Base-by-base conservation (phyloP, 1,140 invertebrate genomes). In the Harlomillsia oculata region DNA sequence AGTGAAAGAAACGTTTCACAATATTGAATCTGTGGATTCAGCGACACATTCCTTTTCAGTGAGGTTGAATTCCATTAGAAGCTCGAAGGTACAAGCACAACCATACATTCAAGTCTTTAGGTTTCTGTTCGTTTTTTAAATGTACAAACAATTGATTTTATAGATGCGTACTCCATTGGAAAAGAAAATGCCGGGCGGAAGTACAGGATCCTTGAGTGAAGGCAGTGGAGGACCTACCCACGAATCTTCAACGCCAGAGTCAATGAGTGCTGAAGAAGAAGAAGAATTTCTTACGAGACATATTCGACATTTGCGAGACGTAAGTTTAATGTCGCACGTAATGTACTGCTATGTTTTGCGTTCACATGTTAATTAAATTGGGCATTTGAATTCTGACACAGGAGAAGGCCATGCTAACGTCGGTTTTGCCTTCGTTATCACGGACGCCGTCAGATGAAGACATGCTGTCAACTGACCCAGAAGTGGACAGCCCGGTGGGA, bases 1-100 rank as follows among this genome's bases (percentile, higher is more conserved):
- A 49, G 80, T 92, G 0, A 78, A 80, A 46, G 78, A 79, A 16
- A 91, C 89, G 4, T 72, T 95, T 25, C 83, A 81, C 28, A 89
- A 95, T 70, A 93, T 96, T 63, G 85, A 85, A 66, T 89, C 86
- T 0, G 72, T 96, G 46, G 90, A 95, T 62, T 79, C 80, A 2
- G 86, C 85, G 21, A 82, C 81, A 67, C 83, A 85, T 59, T 85
- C 84, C 8, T 85, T 85, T 2, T 81, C 79, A 0, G 77, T 83
- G 67, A 74, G 87, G 5, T 71, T 90, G 1, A 83, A 80, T 32
- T 82, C 81, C 48, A 71, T 89, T 52, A 74, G 85, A 48, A 82
- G 80, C 44, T 84, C 83, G 1, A 85, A 84, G 72, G 81, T 84
- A n/a, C n/a, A 49, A 55, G 54, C 49, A 29, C 25, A 21, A 20